Base-by-base conservation (phyloP, 1,140 invertebrate genomes). In the Trachymyrmex cornetzi region DNA sequence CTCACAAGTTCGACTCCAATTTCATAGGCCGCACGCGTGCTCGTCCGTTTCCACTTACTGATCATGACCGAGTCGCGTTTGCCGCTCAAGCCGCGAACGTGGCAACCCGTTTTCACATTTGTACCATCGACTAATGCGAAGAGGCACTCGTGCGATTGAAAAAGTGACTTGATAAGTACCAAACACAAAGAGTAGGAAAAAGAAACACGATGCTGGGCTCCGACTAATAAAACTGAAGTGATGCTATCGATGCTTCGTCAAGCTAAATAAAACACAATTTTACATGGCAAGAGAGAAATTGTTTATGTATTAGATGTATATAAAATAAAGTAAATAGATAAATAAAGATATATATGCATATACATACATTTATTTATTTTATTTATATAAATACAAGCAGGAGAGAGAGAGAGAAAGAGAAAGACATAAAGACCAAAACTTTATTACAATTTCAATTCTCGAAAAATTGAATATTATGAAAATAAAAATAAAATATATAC, bases 31-130 rank as follows among this genome's bases (percentile, higher is more conserved):
- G 79, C 59, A 89, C 61, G 80, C 57, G 71, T 64, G 71, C 66
- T 59, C 53, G 84, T 77, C 34, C 71, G 63, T 50, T 79, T 77
- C 61, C 74, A 85, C 82, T 85, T 79, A 48, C 81, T 77, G 82
- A 85, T 82, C 80, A 74, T 55, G 55, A 9, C 16, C 11, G 48
- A 67, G 79, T 38, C 30, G 22, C 69, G 77, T 57, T 66, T 67
- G 67, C 57, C 48, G 85, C 61, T 79, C 30, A 72, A 80, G 69
- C 53, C 71, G 61, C 22, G 50, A 59, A 72, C 2, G 61, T 16
- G 38, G 22, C 27, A 72, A 87, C 77, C 89, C 88, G 85, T 89
- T 89, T 90, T 90, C 79, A 53, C 89, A 90, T 82, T 90, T 89
- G 67, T 87, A 63, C 67, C 55, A 74, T 72, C 38, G 69, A 74